A percentile compares a stretch with the other conserved stretches of the same genome.
Evolutionary conservation across 2,113 vertebrate species (phyloP).

Genomic region (human): DNA sequence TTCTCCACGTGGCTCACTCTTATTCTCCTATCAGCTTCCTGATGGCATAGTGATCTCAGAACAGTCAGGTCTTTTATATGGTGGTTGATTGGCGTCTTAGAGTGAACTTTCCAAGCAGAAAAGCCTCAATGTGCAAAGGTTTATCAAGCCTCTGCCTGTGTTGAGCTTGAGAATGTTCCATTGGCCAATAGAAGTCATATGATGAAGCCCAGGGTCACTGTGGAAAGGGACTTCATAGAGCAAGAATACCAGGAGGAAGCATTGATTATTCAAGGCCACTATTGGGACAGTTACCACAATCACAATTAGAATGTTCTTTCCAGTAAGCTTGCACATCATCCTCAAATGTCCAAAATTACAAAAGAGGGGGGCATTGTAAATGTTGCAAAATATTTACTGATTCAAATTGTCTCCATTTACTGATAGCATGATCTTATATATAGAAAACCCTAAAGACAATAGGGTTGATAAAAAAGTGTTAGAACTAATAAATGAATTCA

Average conservation of each 20-base stretch:
- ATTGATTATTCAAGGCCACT: background rate
- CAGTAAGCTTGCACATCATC: background rate
- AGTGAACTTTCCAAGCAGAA: background rate
- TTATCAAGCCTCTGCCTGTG: background rate
- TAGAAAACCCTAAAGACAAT: background rate
- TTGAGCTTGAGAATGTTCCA: background rate
- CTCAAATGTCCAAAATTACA: background rate
- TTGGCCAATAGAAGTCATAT: background rate
- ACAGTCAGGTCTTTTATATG: background rate
- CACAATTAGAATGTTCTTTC: background rate
- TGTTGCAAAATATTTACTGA: background rate
- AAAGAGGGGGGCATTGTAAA: background rate
- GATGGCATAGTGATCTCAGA: background rate
- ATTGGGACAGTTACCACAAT: background rate
- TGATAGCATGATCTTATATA: background rate
- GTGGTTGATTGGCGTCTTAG: background rate
- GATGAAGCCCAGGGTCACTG: background rate
- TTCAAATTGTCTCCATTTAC: background rate
- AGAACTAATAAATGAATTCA: background rate
- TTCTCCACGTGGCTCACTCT: background rate
- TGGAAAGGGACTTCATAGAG: background rate
- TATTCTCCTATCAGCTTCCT: background rate
- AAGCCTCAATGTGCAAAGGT: background rate
- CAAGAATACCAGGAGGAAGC: background rate
- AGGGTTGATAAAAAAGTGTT: background rate